These are phyloP conservation scores for Datnioides undecimradiatus DNA, from an alignment of 2,113 vertebrate genomes.

Conservation along the genomic window DNA sequence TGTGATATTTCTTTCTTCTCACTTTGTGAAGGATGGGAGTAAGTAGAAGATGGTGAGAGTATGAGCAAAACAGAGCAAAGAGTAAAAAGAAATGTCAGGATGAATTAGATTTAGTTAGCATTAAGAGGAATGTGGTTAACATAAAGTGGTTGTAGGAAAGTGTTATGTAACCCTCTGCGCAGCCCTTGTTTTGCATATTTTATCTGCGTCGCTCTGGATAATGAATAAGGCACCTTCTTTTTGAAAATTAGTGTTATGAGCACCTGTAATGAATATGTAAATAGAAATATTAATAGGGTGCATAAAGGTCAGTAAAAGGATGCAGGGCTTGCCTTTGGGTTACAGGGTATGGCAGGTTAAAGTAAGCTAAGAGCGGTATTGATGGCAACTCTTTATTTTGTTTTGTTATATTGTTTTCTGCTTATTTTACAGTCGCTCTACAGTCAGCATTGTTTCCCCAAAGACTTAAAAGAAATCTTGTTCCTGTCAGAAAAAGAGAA, in stretches of 20 bases:
- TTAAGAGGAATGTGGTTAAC: conserved; percentile 17
- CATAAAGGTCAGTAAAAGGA: not conserved
- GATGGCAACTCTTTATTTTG: conserved; percentile 75
- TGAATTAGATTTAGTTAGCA: not conserved
- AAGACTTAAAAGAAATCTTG: conserved; percentile 24
- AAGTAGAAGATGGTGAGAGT: conserved; percentile 74
- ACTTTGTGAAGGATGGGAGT: conserved; percentile 41
- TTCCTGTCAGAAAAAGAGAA: conserved; percentile 38
- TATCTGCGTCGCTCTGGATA: not conserved
- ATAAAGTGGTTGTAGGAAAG: conserved; percentile 42
- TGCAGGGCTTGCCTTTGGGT: conserved; percentile 46
- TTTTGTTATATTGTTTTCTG: conserved; percentile 63
- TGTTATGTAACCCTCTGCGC: conserved; percentile 59
- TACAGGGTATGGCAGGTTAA: conserved; percentile 57
- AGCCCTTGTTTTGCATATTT: conserved; percentile 24
- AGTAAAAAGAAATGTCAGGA: conserved; percentile 40
- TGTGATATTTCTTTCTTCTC: conserved; percentile 36
- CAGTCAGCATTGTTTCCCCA: conserved; percentile 37
- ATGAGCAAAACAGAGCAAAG: conserved; percentile 77
- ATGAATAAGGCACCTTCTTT: not conserved
- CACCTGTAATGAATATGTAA: not conserved
- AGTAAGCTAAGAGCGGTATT: conserved; percentile 62
- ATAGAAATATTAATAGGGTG: not conserved
- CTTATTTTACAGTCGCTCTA: conserved; percentile 17
- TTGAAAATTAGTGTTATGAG: not conserved